phyloP scores from a whole-genome alignment of 1,140 invertebrate species.

The Leguminivora glycinivorella region DNA sequence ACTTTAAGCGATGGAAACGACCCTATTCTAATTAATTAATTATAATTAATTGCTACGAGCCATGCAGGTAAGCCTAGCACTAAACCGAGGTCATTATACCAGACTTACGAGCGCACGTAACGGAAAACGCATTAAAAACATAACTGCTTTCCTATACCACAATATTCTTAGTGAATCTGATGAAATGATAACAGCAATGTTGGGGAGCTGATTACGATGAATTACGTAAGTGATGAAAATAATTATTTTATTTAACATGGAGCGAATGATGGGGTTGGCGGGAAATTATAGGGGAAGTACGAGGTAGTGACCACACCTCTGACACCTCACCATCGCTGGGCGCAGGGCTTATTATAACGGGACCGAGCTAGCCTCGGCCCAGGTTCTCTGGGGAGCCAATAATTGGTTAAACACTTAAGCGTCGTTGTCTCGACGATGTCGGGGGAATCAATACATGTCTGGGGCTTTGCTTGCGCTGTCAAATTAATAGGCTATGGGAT shows the following conservation, averaged over 20 bases:
- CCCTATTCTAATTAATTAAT: not conserved
- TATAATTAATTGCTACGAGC: not conserved
- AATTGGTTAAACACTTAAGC: conserved; percentile 54
- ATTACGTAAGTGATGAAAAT: conserved; percentile 37
- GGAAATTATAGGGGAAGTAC: conserved; percentile 51
- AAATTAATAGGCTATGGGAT: not conserved
- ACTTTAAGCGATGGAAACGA: conserved; percentile 6
- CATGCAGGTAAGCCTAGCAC: not conserved
- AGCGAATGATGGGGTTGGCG: conserved; percentile 50
- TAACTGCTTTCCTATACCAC: not conserved
- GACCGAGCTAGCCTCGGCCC: conserved; percentile 33
- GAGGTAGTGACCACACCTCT: conserved; percentile 38
- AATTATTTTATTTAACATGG: conserved; percentile 49
- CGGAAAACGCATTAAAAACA: conserved; percentile 14
- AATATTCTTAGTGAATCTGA: not conserved
- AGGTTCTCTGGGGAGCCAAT: conserved; percentile 39
- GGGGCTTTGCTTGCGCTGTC: not conserved
- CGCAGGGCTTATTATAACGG: conserved; percentile 56
- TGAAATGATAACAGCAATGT: conserved; percentile 1
- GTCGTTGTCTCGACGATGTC: conserved; percentile 38
- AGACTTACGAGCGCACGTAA: conserved; percentile 3
- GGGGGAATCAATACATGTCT: conserved; percentile 43
- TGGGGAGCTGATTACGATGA: not conserved
- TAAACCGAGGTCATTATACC: not conserved
- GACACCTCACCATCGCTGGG: conserved; percentile 47